Base-by-base conservation (phyloP, 2,113 vertebrate genomes). In the Thunnus thynnus region DNA sequence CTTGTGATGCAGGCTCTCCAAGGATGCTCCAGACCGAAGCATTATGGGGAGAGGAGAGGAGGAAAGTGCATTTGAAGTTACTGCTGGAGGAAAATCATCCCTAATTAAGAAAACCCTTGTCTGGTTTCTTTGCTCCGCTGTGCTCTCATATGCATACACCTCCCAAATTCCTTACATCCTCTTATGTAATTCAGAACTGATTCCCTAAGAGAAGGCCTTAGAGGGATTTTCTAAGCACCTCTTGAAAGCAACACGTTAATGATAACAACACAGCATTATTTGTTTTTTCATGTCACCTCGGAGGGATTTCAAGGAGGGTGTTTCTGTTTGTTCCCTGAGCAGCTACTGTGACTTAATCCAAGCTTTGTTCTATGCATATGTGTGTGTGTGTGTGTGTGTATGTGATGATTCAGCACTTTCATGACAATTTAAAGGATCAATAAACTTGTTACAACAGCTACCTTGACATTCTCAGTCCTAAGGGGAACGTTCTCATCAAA, bases 241-340 rank as follows among this genome's bases (percentile, higher is more conserved):
- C 76, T 80, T 84, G 74, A 87, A 90, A 86, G 62, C 54, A 70
- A 82, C 81, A 61, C 46, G 7, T 67, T 78, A 85, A 89, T 74
- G 70, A 91, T 84, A 90, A 85, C 80, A 80, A 74, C 82, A 72
- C 61, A 13, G 47, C 52, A 63, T 83, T 80, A 75, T 85, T 92
- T 89, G 85, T 87, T 89, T 85, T 86, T 71, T 80, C 25, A 84
- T 72, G 83, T 87, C 70, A 87, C 85, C 85, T 83, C 10, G 1
- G 51, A 80, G 82, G 76, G 55, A 85, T 88, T 86, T 87, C 61
- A 56, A 72, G 65, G 62, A 80, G 70, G 27, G 75, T 79, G 72
- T 76, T 76, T 73, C 61, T 82, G 47, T 85, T 86, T 82, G 51
- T 60, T 83, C 57, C 27, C 64, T 5, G 16, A 87, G 55, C 57